Evolutionary conservation across 2,888 invertebrate species (phyloP).

Genomic region (Isotomurus palustris): DNA sequence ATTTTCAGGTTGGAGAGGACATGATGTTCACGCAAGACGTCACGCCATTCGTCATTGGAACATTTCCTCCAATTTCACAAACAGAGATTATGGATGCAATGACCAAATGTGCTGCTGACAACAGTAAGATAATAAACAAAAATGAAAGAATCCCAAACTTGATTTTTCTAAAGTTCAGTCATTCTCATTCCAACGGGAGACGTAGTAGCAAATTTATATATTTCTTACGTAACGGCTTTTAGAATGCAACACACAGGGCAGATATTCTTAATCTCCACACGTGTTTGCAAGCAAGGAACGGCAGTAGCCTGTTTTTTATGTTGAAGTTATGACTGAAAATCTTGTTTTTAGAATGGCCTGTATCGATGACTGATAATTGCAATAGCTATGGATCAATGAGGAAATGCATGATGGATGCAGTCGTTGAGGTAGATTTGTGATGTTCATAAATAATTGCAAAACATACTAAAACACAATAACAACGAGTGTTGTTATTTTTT

Average conservation of each 20-base stretch:
- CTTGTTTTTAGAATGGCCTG: conserved; percentile 1
- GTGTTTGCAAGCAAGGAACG: too few relatives aligned
- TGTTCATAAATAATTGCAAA: neutral
- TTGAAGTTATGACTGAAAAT: neutral
- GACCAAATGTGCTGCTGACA: conserved; percentile 6
- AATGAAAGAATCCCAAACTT: neutral
- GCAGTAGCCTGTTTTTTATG: too few relatives aligned
- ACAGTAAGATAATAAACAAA: conserved; percentile 5
- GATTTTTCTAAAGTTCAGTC: neutral
- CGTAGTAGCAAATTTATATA: too few relatives aligned
- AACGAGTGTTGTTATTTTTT: too few relatives aligned
- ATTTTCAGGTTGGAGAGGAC: conserved; percentile 5
- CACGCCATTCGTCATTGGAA: conserved; percentile 1
- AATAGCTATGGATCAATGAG: neutral
- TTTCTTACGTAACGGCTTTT: too few relatives aligned
- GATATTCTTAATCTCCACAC: too few relatives aligned
- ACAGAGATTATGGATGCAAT: conserved; percentile 3
- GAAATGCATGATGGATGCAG: conserved; percentile 10
- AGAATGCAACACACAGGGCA: too few relatives aligned
- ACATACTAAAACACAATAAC: neutral
- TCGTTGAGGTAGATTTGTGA: too few relatives aligned
- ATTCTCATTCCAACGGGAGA: too few relatives aligned
- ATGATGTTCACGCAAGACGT: conserved; percentile 8
- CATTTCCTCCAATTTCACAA: conserved; percentile 7
- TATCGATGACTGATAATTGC: conserved; percentile 11